Evolutionary conservation across 2,888 invertebrate species (phyloP).

Genomic region (Drosophila mettleri): DNA sequence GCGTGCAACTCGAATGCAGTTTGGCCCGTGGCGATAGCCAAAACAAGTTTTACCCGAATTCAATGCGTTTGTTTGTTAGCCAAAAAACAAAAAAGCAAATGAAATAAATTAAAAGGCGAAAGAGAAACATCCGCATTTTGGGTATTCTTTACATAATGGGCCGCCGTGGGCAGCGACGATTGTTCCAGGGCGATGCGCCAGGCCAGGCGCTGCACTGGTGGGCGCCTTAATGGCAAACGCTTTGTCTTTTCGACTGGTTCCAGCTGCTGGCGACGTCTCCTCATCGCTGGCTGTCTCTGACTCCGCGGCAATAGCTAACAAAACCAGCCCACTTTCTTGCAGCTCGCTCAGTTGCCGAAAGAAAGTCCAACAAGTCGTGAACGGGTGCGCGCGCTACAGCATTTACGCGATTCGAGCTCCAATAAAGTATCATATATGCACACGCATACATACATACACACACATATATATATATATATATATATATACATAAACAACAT

Average conservation of each 20-base stretch:
- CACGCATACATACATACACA: background rate
- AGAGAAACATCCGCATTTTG: slow-evolving; percentile 49
- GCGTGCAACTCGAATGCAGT: slow-evolving; percentile 51
- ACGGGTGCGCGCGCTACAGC: slow-evolving; percentile 48
- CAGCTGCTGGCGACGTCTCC: slow-evolving; percentile 47
- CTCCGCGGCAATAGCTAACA: slow-evolving; percentile 54
- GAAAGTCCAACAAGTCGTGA: slow-evolving; percentile 82
- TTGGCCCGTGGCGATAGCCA: slow-evolving; percentile 15
- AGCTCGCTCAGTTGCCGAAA: slow-evolving; percentile 83
- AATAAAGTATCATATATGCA: slow-evolving; percentile 10
- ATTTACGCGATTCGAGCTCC: slow-evolving; percentile 25
- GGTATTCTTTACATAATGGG: slow-evolving; percentile 56
- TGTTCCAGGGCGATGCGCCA: slow-evolving; percentile 59
- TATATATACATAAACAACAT: slow-evolving; percentile 8
- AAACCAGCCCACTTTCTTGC: slow-evolving; percentile 84
- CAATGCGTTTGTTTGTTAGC: background rate
- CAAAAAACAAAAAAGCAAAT: background rate
- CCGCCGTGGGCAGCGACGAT: slow-evolving; percentile 36
- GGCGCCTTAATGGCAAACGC: slow-evolving; percentile 53
- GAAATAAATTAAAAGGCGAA: background rate
- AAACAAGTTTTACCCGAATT: slow-evolving; percentile 65
- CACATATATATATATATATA: background rate
- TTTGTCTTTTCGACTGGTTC: slow-evolving; percentile 68
- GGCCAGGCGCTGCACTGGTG: slow-evolving; percentile 41
- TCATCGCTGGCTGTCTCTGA: slow-evolving; percentile 24